Percentiles rank a stretch among this genome's conserved stretches.
Conservation (phyloP, 2,113 vertebrate genomes). For the Potamarius usumacintae region DNA sequence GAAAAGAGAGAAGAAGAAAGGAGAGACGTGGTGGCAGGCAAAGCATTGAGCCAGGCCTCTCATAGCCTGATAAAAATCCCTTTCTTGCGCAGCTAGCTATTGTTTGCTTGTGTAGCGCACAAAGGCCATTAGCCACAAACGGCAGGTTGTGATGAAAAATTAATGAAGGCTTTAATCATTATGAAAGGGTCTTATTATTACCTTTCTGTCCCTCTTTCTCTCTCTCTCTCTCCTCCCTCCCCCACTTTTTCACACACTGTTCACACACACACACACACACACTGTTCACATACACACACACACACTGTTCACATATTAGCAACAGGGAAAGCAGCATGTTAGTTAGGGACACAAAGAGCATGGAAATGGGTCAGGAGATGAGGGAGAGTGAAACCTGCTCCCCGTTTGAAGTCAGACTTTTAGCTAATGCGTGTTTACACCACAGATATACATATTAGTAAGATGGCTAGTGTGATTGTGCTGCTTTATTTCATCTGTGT, state of each 20-base stretch:
- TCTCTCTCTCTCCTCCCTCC: slow-evolving; percentile 60
- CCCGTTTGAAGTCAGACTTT: slow-evolving; percentile 19
- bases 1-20: slow-evolving; percentile 41
- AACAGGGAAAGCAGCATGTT: slow-evolving; percentile 57
- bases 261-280: slow-evolving; percentile 49
- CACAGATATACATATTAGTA: neutral
- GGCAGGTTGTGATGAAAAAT: slow-evolving; percentile 99
- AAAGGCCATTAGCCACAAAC: slow-evolving; percentile 96
- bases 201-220: slow-evolving; percentile 64
- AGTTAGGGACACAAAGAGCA: slow-evolving; percentile 38
- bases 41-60: slow-evolving; percentile 72
- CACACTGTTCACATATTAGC: slow-evolving; percentile 31
- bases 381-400: slow-evolving; percentile 57
- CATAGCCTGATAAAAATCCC: slow-evolving; percentile 79
- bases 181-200: slow-evolving; percentile 90
- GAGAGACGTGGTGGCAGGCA: slow-evolving; percentile 45
- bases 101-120: slow-evolving; percentile 89
- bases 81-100: slow-evolving; percentile 79
- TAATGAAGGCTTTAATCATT: slow-evolving; percentile 98
- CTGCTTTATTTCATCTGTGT: neutral
- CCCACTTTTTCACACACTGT: slow-evolving; percentile 60
- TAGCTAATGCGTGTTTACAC: neutral
- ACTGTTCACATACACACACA: neutral
- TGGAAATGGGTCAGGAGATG: slow-evolving; percentile 73
- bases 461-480: neutral